A percentile compares a stretch with the other conserved stretches of the same genome.
These are phyloP conservation scores for Brachirus orientalis DNA, from an alignment of 2,113 vertebrate genomes.

Conservation along the genomic window DNA sequence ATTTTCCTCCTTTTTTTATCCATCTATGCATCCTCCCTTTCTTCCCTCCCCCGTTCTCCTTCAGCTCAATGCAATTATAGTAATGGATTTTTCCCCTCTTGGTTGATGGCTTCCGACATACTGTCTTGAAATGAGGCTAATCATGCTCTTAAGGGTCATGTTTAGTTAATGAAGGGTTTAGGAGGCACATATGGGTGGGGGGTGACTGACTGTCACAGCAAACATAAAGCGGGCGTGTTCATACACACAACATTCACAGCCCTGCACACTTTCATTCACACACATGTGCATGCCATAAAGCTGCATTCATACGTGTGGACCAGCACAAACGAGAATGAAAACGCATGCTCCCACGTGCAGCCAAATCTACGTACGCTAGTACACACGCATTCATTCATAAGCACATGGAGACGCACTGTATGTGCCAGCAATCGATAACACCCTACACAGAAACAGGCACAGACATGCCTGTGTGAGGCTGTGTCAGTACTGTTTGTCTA, in stretches of 20 bases:
- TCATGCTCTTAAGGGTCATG: slow-evolving; percentile 96
- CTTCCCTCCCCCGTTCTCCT: slow-evolving; percentile 70
- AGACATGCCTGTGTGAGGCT: slow-evolving; percentile 50
- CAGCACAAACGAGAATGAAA: slow-evolving; percentile 11
- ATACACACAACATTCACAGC: slow-evolving; percentile 23
- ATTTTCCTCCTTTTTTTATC: slow-evolving; percentile 76
- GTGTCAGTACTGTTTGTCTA: slow-evolving; percentile 59
- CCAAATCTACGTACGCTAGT: slow-evolving; percentile 19
- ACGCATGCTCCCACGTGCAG: slow-evolving; percentile 37
- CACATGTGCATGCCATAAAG: slow-evolving; percentile 3
- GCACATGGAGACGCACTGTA: slow-evolving; percentile 17
- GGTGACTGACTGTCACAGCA: slow-evolving; percentile 19
- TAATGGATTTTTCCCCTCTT: slow-evolving; percentile 90
- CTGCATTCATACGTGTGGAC: slow-evolving; percentile 28
- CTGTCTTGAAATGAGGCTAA: slow-evolving; percentile 94
- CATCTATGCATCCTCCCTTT: slow-evolving; percentile 74
- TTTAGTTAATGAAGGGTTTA: slow-evolving; percentile 94
- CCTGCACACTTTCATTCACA: slow-evolving; percentile 27
- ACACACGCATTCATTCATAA: slow-evolving; percentile 53
- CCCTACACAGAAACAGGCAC: slow-evolving; percentile 39
- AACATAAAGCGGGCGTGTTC: slow-evolving; percentile 31
- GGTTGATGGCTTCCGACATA: slow-evolving; percentile 97
- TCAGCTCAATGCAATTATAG: slow-evolving; percentile 93
- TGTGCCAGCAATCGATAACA: slow-evolving; percentile 66
- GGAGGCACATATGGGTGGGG: slow-evolving; percentile 51